These are phyloP conservation scores for Scatophagus argus DNA, from an alignment of 2,113 vertebrate species.

Conservation along the genomic window DNA sequence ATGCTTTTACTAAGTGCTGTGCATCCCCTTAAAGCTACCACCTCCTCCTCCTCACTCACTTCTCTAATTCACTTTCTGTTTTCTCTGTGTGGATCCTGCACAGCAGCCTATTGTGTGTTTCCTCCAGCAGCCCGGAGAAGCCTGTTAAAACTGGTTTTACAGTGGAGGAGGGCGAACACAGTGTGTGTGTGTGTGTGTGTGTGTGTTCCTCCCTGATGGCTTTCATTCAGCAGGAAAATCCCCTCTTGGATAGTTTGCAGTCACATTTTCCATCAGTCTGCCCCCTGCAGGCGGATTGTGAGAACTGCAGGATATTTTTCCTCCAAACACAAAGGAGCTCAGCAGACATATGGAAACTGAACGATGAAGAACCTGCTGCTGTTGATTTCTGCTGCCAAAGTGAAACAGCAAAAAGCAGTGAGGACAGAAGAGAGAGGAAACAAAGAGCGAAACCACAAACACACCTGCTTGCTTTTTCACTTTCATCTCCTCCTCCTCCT, in stretches of 20 bases:
- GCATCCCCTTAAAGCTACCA: not conserved
- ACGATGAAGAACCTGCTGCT: not conserved
- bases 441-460: not conserved
- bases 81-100: conserved; percentile 6
- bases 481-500: not conserved
- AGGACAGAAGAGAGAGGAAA: not conserved
- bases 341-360: not conserved
- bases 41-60: not conserved
- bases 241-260: not conserved
- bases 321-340: not conserved
- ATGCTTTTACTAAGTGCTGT: not conserved
- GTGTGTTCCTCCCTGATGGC: conserved; percentile 32
- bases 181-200: conserved; percentile 8
- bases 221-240: conserved; percentile 53
- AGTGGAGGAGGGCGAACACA: not conserved
- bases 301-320: conserved; percentile 17
- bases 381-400: not conserved
- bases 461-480: not conserved
- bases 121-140: conserved; percentile 4
- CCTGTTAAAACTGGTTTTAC: conserved; percentile 63
- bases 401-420: not conserved
- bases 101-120: conserved; percentile 43
- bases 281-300: conserved; percentile 11
- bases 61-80: conserved; percentile 19
- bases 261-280: conserved; percentile 24